phyloP scores from a whole-genome alignment of 2,888 invertebrate species.

The Drosophila paramelanica region DNA sequence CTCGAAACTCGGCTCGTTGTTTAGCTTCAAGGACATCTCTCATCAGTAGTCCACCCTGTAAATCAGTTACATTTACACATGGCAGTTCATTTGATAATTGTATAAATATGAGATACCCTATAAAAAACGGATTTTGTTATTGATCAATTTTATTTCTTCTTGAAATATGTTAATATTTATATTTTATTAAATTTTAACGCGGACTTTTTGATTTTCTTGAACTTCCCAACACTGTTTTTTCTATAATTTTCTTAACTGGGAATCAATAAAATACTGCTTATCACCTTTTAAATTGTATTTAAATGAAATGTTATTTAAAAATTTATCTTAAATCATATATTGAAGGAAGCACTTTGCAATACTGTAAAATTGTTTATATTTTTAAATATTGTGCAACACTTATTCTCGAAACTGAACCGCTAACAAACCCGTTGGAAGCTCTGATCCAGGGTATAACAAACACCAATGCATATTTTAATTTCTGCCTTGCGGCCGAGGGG shows the following conservation, averaged over 20 bases:
- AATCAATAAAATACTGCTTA: too few relatives aligned
- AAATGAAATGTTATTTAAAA: too few relatives aligned
- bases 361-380: too few relatives aligned
- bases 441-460: constrained; percentile 24
- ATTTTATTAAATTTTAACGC: background rate
- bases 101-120: constrained; percentile 2
- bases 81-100: background rate
- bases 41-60: background rate
- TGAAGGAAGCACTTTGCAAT: too few relatives aligned
- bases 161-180: too few relatives aligned
- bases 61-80: background rate
- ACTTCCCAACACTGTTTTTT: too few relatives aligned
- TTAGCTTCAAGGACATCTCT: constrained; percentile 37
- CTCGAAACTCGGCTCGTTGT: background rate
- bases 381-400: background rate
- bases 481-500: constrained; percentile 21
- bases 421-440: background rate
- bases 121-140: background rate
- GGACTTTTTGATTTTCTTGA: too few relatives aligned
- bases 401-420: background rate
- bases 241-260: too few relatives aligned
- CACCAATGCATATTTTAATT: constrained; percentile 68
- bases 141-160: too few relatives aligned
- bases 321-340: too few relatives aligned
- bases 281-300: too few relatives aligned